phyloP scores from a whole-genome alignment of 1,140 invertebrate species.

The Vanessa tameamea region DNA sequence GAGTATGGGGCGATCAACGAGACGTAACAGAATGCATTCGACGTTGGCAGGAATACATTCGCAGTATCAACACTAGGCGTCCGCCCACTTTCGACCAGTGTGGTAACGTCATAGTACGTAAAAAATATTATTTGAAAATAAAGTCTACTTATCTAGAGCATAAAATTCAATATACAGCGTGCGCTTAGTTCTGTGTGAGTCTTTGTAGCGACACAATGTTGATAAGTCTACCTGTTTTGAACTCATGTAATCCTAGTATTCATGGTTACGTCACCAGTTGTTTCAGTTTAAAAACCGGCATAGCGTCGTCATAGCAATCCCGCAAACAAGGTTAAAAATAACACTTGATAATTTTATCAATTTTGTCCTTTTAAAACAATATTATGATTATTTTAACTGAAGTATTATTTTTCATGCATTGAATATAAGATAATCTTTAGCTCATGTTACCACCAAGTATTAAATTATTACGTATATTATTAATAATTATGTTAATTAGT shows the following conservation, averaged over 20 bases:
- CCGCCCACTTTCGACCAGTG: conserved; percentile 64
- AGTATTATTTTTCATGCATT: too few species aligned
- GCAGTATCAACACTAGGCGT: conserved; percentile 67
- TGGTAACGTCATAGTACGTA: conserved; percentile 70
- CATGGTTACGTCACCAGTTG: conserved; percentile 65
- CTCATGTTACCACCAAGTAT: too few species aligned
- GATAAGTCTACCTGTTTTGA: conserved; percentile 18
- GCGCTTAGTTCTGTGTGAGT: too few species aligned
- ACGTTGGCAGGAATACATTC: conserved; percentile 69
- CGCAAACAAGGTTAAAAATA: too few species aligned
- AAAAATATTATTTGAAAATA: not conserved
- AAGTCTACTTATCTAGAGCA: not conserved
- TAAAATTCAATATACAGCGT: conserved; percentile 10
- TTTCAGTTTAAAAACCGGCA: conserved; percentile 30
- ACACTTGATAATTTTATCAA: too few species aligned
- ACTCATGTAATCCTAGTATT: conserved; percentile 54
- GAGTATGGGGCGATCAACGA: conserved; percentile 75
- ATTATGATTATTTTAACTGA: too few species aligned
- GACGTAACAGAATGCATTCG: conserved; percentile 67
- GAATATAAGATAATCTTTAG: too few species aligned
- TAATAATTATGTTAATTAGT: too few species aligned
- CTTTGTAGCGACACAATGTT: not conserved
- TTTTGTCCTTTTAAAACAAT: too few species aligned
- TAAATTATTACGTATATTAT: too few species aligned
- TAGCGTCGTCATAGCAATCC: conserved; percentile 3